Base-by-base conservation (phyloP, 2,888 invertebrate species). In the Orchesella flavescens region DNA sequence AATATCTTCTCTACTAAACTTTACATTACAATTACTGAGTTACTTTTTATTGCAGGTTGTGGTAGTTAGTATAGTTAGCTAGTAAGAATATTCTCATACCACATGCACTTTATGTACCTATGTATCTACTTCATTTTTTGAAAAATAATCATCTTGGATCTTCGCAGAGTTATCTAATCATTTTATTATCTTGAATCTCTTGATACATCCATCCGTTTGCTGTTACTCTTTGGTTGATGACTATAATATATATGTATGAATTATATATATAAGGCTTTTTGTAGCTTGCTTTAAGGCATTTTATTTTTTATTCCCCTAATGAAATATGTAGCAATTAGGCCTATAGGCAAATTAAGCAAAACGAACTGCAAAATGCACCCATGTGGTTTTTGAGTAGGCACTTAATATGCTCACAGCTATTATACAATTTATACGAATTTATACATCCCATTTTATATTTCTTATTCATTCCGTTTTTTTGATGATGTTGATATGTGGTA, bases 11-110 rank as follows among this genome's bases (percentile, higher is more conserved):
- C 34, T 34, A 34, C 3, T 34, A 34, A 34, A 34, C 34, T 4
- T 7, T 7, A 34, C 34, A 34, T 34, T 7, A 34, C 34, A 34
- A n/a, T 7, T 34, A 34, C 34, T 34, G 34, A 34, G 2, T 34
- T 34, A 34, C 59, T 73, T 72, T 73, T 73, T 59, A 73, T 73
- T 73, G 46, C 72, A 49, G n/a, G n/a, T n/a, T n/a, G n/a, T n/a
- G n/a, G 7, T 43, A 71, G 24, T 34, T 71, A 24, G 21, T 43
- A 57, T 57, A 44, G 46, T 61, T 49, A 15, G 43, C n/a, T n/a
- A 57, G 44, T 43, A 71, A 57, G 55, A 34, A 17, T 24, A 57
- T 44, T 13, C 43, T 49, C 49, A 49, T n/a, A n/a, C n/a, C n/a
- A n/a, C n/a, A n/a, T n/a, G n/a, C n/a, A n/a, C n/a, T n/a, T n/a